These are phyloP conservation scores for Spodoptera litura DNA, from an alignment of 1,140 invertebrate genomes.

Conservation along the genomic window DNA sequence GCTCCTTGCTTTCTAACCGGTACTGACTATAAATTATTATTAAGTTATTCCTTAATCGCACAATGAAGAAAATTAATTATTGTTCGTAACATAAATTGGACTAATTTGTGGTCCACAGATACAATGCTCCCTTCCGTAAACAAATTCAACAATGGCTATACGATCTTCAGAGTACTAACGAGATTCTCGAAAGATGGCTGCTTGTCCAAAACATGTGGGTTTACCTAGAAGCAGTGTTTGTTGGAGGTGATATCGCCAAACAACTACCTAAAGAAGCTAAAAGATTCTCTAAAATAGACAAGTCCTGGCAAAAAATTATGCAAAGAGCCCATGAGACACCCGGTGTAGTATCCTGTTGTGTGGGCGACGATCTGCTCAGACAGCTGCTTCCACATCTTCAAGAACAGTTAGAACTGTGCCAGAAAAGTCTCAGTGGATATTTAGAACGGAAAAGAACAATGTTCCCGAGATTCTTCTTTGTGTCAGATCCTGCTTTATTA, in stretches of 20 bases:
- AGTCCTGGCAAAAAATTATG: conserved; percentile 99
- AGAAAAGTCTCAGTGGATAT: conserved; percentile 98
- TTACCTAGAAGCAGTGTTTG: conserved; percentile 98
- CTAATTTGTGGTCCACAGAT: conserved; percentile 86
- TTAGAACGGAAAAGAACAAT: conserved; percentile 97
- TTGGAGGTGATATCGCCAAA: conserved; percentile 99
- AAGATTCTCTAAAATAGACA: conserved; percentile 98
- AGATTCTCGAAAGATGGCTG: conserved; percentile 98
- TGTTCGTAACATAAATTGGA: too few species aligned
- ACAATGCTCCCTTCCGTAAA: conserved; percentile 98
- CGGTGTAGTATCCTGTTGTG: conserved; percentile 97
- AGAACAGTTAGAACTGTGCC: conserved; percentile 98
- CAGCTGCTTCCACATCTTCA: conserved; percentile 97
- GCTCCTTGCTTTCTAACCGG: conserved; percentile 96
- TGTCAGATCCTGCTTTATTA: conserved; percentile 97
- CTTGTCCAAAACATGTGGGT: conserved; percentile 99
- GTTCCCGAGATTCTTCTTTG: conserved; percentile 99
- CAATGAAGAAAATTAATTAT: too few species aligned
- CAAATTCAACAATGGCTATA: conserved; percentile 98
- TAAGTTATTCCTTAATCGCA: too few species aligned
- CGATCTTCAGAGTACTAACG: conserved; percentile 98
- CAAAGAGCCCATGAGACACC: conserved; percentile 97
- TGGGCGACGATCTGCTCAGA: conserved; percentile 97
- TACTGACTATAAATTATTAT: conserved; percentile 67
- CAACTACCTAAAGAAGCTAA: conserved; percentile 98